Percentiles rank a stretch among this genome's conserved stretches.
Conservation (phyloP, 2,113 vertebrate species). For the Tympanuchus pallidicinctus region DNA sequence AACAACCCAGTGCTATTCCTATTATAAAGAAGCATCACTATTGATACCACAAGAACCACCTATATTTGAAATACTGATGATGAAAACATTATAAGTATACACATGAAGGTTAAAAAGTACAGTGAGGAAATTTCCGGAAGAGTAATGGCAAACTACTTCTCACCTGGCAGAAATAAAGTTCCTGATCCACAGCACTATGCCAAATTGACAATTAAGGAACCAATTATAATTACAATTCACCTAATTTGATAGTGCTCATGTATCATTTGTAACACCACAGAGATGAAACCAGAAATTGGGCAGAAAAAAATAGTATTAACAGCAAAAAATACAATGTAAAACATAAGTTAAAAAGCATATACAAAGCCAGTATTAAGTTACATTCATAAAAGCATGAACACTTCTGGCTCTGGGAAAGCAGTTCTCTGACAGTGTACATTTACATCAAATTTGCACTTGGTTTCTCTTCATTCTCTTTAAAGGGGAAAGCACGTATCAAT, state of each 20-base stretch:
- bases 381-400: accelerated
- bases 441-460: background rate
- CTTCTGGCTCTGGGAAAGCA: background rate
- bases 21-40: background rate
- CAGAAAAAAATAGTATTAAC: background rate
- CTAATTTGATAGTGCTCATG: background rate
- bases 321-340: background rate
- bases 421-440: background rate
- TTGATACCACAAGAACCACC: background rate
- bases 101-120: background rate
- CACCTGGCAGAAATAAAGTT: background rate
- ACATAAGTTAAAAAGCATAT: background rate
- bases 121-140: background rate
- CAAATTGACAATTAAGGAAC: background rate
- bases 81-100: background rate
- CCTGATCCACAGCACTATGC: background rate
- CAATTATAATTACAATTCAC: background rate
- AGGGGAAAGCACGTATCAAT: background rate
- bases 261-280: background rate
- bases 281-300: background rate
- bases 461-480: background rate
- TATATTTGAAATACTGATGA: background rate
- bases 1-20: background rate
- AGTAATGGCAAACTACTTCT: background rate
- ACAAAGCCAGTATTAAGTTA: background rate